Evolutionary conservation across 2,888 invertebrate genomes (phyloP), one percentile per base, ranked within the genome.

Genomic region (Apodemia zela): DNA sequence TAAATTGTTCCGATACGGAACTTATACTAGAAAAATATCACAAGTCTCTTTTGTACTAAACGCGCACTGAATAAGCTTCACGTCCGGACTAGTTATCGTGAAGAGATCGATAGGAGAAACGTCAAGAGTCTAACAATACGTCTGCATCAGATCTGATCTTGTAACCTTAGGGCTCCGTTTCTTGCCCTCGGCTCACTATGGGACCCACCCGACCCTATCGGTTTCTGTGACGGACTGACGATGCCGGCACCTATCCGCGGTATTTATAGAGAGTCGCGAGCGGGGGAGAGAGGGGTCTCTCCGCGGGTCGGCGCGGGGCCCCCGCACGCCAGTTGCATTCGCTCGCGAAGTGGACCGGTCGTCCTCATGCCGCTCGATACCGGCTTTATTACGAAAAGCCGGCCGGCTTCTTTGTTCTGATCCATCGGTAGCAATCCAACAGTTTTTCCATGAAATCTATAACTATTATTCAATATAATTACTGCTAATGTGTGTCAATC

Each of bases 21-120:
- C 88, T 82, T 80, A 79, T 85, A 84, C 85, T 89, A 89, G 84
- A 83, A 89, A 88, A 90, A 92, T 92, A 92, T 92, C 92, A 92
- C 92, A 92, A 91, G 86, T 89, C 84, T 90, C 85, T 89, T 88
- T 89, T 89, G 89, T 89, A 89, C 88, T 91, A 85, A 83, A 85
- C 82, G 83, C 88, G 85, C 89, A 88, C 87, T 80, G 82, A 82
- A 84, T 76, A 69, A 77, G 84, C 54, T 54, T 54, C 86, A 85
- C 85, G 77, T 78, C 74, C 74, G 84, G 85, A 87, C 86, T 86
- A 85, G 85, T 78, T 78, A 80, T 80, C 80, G 79, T 81, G 78
- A 75, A 82, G 88, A 89, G 89, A 89, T 90, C 89, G 85, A 87
- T 82, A 81, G 82, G 82, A 84, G 79, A 81, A 80, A 81, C 68